Conservation (phyloP, 2,113 vertebrate genomes). For the Saguinus midas region DNA sequence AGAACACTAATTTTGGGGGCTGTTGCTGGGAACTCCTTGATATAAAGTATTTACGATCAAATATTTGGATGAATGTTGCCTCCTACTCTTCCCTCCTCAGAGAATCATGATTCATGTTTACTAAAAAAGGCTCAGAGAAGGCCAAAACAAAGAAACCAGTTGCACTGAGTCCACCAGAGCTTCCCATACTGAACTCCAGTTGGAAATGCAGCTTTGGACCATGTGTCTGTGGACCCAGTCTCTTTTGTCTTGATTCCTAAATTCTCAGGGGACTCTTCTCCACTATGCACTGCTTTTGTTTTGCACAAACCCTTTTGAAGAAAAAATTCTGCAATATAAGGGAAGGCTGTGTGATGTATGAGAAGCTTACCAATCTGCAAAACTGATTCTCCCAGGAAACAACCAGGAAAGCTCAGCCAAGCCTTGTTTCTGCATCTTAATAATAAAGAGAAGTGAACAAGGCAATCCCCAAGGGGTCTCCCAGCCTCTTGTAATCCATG, state of each 20-base stretch:
- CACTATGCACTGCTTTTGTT: background rate
- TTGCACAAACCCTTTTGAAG: background rate
- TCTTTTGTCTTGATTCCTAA: background rate
- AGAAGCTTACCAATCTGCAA: background rate
- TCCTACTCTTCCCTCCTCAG: background rate
- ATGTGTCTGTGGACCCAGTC: accelerated
- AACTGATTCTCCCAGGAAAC: background rate
- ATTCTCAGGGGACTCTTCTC: background rate
- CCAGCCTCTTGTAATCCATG: background rate
- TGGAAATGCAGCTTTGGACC: background rate
- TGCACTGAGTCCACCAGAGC: accelerated
- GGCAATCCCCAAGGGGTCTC: accelerated
- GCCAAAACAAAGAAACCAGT: background rate
- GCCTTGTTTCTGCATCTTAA: background rate
- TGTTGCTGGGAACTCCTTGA: background rate
- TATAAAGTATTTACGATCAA: background rate
- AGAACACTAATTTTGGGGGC: background rate
- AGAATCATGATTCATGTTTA: background rate
- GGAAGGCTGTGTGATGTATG: accelerated
- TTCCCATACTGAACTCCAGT: accelerated
- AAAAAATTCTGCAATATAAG: background rate
- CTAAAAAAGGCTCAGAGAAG: background rate
- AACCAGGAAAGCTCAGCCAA: background rate
- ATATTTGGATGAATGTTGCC: background rate
- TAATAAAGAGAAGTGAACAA: background rate